Evolutionary conservation across 37 sponge, comb jelly and placozoan species (phyloP).

Genomic region (Theonella swinhoei): DNA sequence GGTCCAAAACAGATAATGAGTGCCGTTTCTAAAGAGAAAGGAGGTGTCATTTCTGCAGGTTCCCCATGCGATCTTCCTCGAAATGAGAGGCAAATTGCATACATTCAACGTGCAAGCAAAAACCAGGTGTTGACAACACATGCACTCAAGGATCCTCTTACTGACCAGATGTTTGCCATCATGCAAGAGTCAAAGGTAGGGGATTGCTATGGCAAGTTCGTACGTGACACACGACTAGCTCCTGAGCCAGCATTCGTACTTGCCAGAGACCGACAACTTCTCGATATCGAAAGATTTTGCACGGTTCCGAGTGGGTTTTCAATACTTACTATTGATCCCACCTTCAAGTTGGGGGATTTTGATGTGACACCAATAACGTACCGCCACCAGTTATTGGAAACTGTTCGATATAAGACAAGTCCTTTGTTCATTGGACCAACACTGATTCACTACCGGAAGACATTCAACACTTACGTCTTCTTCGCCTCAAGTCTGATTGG

Average conservation of each 20-base stretch:
- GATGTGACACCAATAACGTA: slow-evolving; percentile 58
- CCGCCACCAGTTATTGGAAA: slow-evolving; percentile 40
- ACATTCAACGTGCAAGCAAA: background rate
- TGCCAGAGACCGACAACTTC: slow-evolving; percentile 36
- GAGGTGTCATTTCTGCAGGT: slow-evolving; percentile 32
- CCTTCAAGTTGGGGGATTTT: slow-evolving; percentile 60
- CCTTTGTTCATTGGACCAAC: slow-evolving; percentile 34
- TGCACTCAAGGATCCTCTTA: too few relatives aligned
- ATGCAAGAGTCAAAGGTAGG: slow-evolving; percentile 48
- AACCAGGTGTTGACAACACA: background rate
- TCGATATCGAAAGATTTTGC: slow-evolving; percentile 49
- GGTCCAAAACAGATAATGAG: slow-evolving; percentile 45
- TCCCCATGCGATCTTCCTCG: slow-evolving; percentile 41
- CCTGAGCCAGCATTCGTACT: slow-evolving; percentile 67
- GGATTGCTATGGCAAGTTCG: too few relatives aligned
- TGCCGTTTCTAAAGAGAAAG: slow-evolving; percentile 15
- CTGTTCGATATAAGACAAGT: slow-evolving; percentile 28
- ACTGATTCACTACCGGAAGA: slow-evolving; percentile 19
- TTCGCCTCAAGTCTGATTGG: slow-evolving; percentile 70
- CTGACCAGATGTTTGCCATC: slow-evolving; percentile 49
- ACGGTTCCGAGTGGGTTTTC: slow-evolving; percentile 47
- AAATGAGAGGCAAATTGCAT: slow-evolving; percentile 42
- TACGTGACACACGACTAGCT: slow-evolving; percentile 43
- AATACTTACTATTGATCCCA: slow-evolving; percentile 52
- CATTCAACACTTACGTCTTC: slow-evolving; percentile 53